phyloP scores from a whole-genome alignment of 2,113 vertebrate genomes.

The Thunnus maccoyii region DNA sequence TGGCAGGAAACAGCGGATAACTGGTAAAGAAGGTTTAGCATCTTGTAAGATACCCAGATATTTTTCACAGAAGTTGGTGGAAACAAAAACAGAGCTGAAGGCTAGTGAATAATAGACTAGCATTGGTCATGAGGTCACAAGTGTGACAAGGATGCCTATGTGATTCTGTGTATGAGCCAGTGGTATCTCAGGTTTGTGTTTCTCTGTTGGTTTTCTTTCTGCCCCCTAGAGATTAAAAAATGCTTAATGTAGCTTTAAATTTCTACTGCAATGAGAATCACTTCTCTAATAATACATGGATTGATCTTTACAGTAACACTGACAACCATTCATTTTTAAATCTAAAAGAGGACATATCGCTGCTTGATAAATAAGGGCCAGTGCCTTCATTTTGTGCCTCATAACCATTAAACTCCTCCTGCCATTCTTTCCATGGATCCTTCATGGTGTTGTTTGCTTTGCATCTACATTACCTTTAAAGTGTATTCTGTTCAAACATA shows the following conservation, averaged over 20 bases:
- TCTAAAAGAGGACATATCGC: background rate
- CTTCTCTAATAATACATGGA: background rate
- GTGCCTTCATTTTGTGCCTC: slow-evolving; percentile 72
- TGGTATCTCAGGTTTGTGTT: slow-evolving; percentile 3
- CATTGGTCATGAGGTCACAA: too few relatives aligned
- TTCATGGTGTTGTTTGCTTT: slow-evolving; percentile 42
- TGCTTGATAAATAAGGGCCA: slow-evolving; percentile 75
- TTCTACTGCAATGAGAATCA: background rate
- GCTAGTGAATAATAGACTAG: background rate
- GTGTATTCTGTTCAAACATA: slow-evolving; percentile 35
- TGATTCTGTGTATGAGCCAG: background rate
- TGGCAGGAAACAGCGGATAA: too few relatives aligned
- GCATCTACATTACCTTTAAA: slow-evolving; percentile 9
- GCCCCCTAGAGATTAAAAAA: background rate
- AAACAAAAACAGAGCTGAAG: background rate
- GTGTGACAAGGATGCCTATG: background rate
- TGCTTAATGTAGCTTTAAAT: background rate
- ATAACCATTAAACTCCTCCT: slow-evolving; percentile 41
- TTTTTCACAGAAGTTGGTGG: too few relatives aligned
- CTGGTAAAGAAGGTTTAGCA: background rate
- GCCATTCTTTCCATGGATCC: slow-evolving; percentile 13
- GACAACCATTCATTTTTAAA: background rate
- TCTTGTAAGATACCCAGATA: too few relatives aligned
- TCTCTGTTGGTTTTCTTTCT: background rate
- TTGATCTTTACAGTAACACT: background rate